Evolutionary conservation across 1,140 invertebrate genomes (phyloP).

Genomic region (Drosophila equinoxialis): DNA sequence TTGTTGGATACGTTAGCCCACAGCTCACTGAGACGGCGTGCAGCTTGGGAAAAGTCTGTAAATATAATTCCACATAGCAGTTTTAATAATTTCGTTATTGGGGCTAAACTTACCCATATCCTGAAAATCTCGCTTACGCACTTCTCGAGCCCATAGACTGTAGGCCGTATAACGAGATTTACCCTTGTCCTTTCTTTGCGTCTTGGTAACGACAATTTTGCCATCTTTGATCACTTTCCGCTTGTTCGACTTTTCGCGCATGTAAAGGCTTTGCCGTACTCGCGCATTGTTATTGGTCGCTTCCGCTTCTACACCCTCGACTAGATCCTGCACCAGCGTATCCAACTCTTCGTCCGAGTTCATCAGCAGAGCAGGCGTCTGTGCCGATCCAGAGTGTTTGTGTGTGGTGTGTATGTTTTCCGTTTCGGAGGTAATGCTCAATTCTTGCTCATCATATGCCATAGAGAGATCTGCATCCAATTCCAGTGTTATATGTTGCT

Average conservation of each 20-base stretch:
- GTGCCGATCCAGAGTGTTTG: slow-evolving; percentile 10
- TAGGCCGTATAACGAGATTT: slow-evolving; percentile 93
- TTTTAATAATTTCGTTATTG: background rate
- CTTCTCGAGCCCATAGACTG: slow-evolving; percentile 94
- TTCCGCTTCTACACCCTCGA: slow-evolving; percentile 76
- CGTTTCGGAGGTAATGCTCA: slow-evolving; percentile 32
- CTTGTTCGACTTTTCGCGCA: slow-evolving; percentile 90
- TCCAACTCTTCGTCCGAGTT: slow-evolving; percentile 76
- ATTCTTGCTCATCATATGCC: slow-evolving; percentile 50
- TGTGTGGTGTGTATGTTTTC: slow-evolving; percentile 21
- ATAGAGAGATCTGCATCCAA: slow-evolving; percentile 36
- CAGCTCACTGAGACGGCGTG: slow-evolving; percentile 91
- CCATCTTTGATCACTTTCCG: slow-evolving; percentile 90
- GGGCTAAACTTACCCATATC: slow-evolving; percentile 84
- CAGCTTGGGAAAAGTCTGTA: slow-evolving; percentile 90
- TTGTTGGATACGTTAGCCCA: slow-evolving; percentile 89
- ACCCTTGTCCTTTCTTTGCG: slow-evolving; percentile 88
- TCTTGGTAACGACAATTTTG: slow-evolving; percentile 87
- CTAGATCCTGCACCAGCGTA: slow-evolving; percentile 70
- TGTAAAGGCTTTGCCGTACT: slow-evolving; percentile 87
- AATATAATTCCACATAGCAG: background rate
- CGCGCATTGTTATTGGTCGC: slow-evolving; percentile 79
- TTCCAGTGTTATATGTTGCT: slow-evolving; percentile 26
- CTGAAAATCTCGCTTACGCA: slow-evolving; percentile 87
- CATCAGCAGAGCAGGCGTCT: slow-evolving; percentile 26